phyloP scores from a whole-genome alignment of 1,140 invertebrate species.

The Planococcus citri region DNA sequence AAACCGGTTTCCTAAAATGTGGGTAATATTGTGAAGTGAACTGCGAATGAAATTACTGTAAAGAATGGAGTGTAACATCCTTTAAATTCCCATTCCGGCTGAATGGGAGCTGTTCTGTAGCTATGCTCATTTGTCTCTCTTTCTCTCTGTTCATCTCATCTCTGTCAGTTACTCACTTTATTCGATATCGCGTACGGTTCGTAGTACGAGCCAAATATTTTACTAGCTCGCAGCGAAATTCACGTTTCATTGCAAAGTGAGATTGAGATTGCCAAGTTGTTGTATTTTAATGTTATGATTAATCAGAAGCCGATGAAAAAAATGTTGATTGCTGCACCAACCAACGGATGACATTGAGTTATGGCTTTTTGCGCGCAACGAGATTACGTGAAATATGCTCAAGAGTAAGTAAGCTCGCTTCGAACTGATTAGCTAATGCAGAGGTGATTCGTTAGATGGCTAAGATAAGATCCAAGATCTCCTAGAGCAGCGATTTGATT shows the following conservation, averaged over 20 bases:
- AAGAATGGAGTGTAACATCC: conserved; percentile 2
- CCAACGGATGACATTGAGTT: too few relatives aligned
- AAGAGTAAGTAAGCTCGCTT: too few relatives aligned
- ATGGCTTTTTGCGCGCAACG: background rate
- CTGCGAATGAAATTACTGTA: conserved; percentile 6
- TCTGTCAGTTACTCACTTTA: too few relatives aligned
- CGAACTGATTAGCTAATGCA: too few relatives aligned
- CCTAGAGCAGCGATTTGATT: too few relatives aligned
- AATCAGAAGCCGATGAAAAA: too few relatives aligned
- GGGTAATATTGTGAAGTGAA: conserved; percentile 2
- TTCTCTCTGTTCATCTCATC: too few relatives aligned
- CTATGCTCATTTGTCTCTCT: too few relatives aligned
- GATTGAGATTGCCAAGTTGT: background rate
- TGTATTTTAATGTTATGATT: background rate
- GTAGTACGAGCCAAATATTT: conserved; percentile 6
- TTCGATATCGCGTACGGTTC: background rate
- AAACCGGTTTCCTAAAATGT: background rate
- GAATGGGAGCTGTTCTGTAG: background rate
- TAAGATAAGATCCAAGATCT: too few relatives aligned
- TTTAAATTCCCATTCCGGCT: conserved; percentile 2
- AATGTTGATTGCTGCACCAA: too few relatives aligned
- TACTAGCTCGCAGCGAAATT: background rate
- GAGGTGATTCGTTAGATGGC: too few relatives aligned
- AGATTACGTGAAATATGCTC: too few relatives aligned
- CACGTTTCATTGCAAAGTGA: background rate